Base-by-base conservation (phyloP, 2,888 invertebrate genomes). In the Vanessa cardui region DNA sequence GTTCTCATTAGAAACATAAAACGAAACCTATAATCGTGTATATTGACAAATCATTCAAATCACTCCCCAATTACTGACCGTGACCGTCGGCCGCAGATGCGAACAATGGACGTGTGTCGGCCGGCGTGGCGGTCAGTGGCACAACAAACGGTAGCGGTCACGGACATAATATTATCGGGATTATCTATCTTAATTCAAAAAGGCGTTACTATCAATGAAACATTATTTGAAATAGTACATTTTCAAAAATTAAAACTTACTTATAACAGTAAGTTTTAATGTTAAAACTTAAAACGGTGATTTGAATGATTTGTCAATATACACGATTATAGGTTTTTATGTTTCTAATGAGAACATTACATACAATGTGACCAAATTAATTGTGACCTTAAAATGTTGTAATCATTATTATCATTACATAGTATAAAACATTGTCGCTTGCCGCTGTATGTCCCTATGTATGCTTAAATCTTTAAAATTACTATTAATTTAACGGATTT, bases 51-150 rank as follows among this genome's bases (percentile, higher is more conserved):
- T 56, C 39, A 56, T 56, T 39, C 56, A 83, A 90, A 85, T 89
- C 84, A 88, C 81, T 82, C 81, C 78, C 77, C 85, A 87, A 84
- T 85, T 82, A 88, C 71, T 72, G 75, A 77, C 76, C 78, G 77
- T 82, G 83, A 82, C 82, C 76, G 77, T 76, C 78, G 76, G 70
- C 69, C 67, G 73, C 72, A 74, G 76, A 73, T 72, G 69, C 75
- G 72, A 76, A 79, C 77, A 79, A 80, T 77, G 76, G 67, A 59
- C 63, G 70, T 72, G 67, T 67, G 62, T 67, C 58, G 67, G 69
- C 39, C 49, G 64, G 21, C 8, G 56, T 7, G 52, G 52, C 72
- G 71, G 78, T 77, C 76, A 74, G 75, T 70, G 65, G 71, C 74
- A 68, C 69, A 74, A 69, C 66, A 75, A 75, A 75, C 74, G 70